Evolutionary conservation across 2,113 vertebrate genomes (phyloP).

Genomic region (Tachuris rubrigastra): DNA sequence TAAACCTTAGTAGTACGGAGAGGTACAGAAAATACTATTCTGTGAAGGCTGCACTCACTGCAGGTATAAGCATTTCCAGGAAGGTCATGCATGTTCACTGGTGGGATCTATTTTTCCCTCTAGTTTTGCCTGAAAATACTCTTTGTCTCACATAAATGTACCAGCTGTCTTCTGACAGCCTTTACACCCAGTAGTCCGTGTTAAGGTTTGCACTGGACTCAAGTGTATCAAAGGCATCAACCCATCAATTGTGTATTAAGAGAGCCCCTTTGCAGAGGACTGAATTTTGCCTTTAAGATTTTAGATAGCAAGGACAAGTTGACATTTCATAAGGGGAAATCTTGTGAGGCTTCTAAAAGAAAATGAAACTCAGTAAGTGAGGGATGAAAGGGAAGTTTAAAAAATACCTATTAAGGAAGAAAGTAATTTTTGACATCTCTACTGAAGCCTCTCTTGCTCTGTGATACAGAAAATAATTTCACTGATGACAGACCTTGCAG

Average conservation of each 20-base stretch:
- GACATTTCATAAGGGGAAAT: background rate
- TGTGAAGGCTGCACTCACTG: background rate
- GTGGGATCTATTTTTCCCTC: background rate
- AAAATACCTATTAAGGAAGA: rapidly evolving
- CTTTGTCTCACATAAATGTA: background rate
- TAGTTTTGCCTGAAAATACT: background rate
- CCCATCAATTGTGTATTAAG: background rate
- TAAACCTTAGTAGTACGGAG: background rate
- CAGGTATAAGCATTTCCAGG: background rate
- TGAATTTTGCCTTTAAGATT: background rate
- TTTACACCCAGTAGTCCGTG: background rate
- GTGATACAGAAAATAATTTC: background rate
- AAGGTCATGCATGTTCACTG: background rate
- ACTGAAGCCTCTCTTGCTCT: background rate
- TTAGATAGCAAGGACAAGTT: background rate
- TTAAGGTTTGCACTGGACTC: background rate
- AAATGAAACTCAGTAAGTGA: background rate
- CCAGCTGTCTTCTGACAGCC: background rate
- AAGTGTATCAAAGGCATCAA: background rate
- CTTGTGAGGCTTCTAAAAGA: background rate
- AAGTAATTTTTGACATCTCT: background rate
- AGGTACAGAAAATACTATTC: background rate
- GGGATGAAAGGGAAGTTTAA: background rate
- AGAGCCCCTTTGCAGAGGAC: background rate
- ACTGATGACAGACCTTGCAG: background rate